Evolutionary conservation across 2,113 vertebrate species (phyloP).

Genomic region (Percopsis transmontana): DNA sequence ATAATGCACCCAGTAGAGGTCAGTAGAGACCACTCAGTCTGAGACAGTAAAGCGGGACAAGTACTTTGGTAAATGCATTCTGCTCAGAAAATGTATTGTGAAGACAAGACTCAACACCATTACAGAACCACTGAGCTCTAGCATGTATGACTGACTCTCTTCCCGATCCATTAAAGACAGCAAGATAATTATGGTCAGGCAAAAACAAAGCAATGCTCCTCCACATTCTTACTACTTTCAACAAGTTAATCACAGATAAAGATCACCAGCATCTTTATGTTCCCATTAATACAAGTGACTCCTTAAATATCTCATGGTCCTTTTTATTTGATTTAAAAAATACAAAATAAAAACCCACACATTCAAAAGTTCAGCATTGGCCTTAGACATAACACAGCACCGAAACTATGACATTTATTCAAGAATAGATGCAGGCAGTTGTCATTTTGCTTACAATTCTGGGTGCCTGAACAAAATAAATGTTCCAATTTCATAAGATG

Average conservation of each 20-base stretch:
- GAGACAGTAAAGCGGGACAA: constrained; percentile 71
- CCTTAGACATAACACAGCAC: constrained; percentile 30
- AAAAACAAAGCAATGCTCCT: too few species aligned
- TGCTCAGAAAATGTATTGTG: too few species aligned
- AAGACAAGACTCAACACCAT: too few species aligned
- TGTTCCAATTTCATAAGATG: neutral
- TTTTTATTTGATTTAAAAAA: constrained; percentile 69
- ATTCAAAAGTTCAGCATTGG: neutral
- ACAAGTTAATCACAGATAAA: neutral
- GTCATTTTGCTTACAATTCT: constrained; percentile 3
- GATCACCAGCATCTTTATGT: neutral
- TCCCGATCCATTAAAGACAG: too few species aligned
- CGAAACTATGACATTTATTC: constrained; percentile 40
- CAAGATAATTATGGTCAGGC: too few species aligned
- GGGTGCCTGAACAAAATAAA: constrained; percentile 13
- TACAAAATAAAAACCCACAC: constrained; percentile 41
- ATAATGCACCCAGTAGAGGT: constrained; percentile 68
- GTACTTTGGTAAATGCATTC: constrained; percentile 12
- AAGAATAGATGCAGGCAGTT: constrained; percentile 21
- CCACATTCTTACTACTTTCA: too few species aligned
- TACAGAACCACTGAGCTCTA: too few species aligned
- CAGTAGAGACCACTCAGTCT: constrained; percentile 50
- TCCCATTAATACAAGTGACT: neutral
- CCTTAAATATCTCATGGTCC: neutral
- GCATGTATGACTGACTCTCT: too few species aligned